Percentiles rank a stretch among this genome's conserved stretches.
Conservation (phyloP, 2,113 vertebrate genomes). For the Xiphorhynchus elegans region DNA sequence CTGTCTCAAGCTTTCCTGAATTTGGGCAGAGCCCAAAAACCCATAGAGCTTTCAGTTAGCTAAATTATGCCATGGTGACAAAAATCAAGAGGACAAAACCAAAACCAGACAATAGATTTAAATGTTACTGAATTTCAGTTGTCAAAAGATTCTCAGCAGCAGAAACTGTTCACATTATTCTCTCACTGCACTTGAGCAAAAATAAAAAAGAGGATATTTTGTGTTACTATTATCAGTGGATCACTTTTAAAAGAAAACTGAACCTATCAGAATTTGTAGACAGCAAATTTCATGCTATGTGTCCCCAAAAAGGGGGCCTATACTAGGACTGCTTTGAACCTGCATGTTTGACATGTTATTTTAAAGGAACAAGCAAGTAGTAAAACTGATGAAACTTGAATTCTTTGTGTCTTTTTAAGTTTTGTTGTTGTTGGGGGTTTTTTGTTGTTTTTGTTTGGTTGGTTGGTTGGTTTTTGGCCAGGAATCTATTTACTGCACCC, state of each 20-base stretch:
- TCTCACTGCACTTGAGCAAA: background rate
- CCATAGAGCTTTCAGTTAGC: background rate
- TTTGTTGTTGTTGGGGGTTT: fast-evolving
- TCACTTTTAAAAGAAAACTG: background rate
- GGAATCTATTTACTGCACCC: background rate
- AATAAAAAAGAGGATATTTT: background rate
- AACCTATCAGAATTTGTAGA: background rate
- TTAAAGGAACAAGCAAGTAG: background rate
- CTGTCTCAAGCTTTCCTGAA: background rate
- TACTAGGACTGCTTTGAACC: background rate
- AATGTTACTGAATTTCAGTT: background rate
- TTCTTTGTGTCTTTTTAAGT: background rate
- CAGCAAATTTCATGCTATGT: background rate
- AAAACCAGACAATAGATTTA: background rate
- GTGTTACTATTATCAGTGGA: background rate
- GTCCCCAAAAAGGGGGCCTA: background rate
- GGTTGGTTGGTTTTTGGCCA: background rate
- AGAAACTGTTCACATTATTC: background rate
- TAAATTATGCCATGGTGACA: background rate
- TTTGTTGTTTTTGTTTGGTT: background rate
- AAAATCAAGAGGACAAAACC: background rate
- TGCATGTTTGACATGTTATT: background rate
- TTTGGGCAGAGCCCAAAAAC: background rate
- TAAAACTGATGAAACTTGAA: background rate
- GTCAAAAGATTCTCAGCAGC: background rate